Evolutionary conservation across 2,888 invertebrate genomes (phyloP), one percentile per base, ranked within the genome.

Genomic region (Meloe dianella): DNA sequence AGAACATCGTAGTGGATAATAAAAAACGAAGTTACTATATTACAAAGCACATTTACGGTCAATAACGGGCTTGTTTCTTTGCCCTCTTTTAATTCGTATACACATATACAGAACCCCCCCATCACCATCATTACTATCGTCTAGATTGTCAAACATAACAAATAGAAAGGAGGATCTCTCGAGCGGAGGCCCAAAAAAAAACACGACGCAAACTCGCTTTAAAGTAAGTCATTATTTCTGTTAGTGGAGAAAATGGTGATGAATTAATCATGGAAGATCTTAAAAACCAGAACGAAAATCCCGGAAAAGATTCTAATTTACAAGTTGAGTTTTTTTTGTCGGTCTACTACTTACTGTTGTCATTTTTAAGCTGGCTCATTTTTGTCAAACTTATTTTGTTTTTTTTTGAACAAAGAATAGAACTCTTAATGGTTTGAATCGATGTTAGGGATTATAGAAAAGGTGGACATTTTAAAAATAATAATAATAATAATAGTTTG

Each of bases 1-100:
- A 59, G 38, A 59, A 30, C 22, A 61, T 41, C n/a, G 20, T 24
- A 29, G 8, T 68, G 5, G 35, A 61, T 69, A 69, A 71, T 70
- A 69, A 71, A 69, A 71, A 74, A 77, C 73, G 71, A 68, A 70
- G 71, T 65, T 63, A 32, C 47, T 60, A 27, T 7, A 66, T 72
- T 70, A 67, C 69, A 68, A 71, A 67, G 69, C 69, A 69, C 68
- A 70, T 68, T 70, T 67, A 69, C 71, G 66, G 66, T 66, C 66
- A 66, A 66, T 66, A 61, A 60, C 20, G 60, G 20, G 59, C 60
- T 63, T n/a, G n/a, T n/a, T n/a, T n/a, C n/a, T n/a, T 63, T 66
- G 41, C 56, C 29, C 10, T 5, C 17, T 2, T 17, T 41, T n/a
- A 1, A 41, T 41, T 17, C 41, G n/a, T 41, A n/a, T n/a, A 41